Percentiles rank a stretch among this genome's conserved stretches.
These are phyloP conservation scores for Ochropleura plecta DNA, from an alignment of 2,888 invertebrate species.

Conservation along the genomic window DNA sequence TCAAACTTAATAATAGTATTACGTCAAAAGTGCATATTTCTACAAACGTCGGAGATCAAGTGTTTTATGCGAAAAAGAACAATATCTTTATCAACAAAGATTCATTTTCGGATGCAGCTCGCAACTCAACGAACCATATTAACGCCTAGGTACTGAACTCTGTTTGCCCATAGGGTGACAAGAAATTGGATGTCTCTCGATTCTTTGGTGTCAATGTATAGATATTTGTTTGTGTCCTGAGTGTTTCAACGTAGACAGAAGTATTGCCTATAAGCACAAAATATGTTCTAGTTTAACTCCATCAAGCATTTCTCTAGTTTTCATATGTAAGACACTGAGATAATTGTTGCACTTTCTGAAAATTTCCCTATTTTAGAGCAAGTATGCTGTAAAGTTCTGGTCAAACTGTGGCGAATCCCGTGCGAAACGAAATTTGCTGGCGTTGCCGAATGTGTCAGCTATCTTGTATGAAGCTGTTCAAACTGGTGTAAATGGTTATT, in stretches of 20 bases:
- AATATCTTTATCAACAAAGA: not conserved
- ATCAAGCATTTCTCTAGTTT: conserved; percentile 53
- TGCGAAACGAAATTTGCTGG: not conserved
- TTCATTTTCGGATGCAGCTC: not conserved
- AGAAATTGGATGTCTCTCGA: conserved; percentile 39
- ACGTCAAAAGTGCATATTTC: too few relatives aligned
- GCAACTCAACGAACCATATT: not conserved
- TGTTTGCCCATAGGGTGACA: conserved; percentile 25
- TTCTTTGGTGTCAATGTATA: conserved; percentile 54
- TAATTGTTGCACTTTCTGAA: conserved; percentile 30
- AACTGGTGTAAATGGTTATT: not conserved
- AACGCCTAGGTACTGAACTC: conserved; percentile 1
- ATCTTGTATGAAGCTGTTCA: not conserved
- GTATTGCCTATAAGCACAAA: conserved; percentile 61
- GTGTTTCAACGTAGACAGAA: conserved; percentile 51
- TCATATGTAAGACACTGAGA: conserved; percentile 5
- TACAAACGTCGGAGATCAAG: too few relatives aligned
- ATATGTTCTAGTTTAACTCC: conserved; percentile 34
- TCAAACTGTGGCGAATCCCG: not conserved
- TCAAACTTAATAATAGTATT: too few relatives aligned
- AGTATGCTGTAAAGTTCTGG: conserved; percentile 3
- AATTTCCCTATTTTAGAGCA: not conserved
- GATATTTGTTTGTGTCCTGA: conserved; percentile 51
- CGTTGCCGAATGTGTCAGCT: not conserved
- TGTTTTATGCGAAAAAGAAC: too few relatives aligned